These are phyloP conservation scores for Glossosoma conforme DNA, from an alignment of 1,140 invertebrate genomes.

Conservation along the genomic window DNA sequence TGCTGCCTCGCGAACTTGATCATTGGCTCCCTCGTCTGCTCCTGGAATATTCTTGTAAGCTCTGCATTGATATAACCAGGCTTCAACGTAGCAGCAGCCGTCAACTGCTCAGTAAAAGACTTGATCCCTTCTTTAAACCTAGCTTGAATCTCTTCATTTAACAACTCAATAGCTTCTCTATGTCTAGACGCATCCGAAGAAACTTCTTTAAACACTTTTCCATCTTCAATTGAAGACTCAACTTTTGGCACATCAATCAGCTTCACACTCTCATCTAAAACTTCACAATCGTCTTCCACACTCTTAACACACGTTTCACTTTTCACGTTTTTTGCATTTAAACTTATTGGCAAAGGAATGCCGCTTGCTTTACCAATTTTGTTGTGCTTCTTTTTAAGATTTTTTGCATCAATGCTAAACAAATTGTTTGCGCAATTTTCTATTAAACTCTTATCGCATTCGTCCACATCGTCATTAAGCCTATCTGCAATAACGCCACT, in stretches of 20 bases:
- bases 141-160: slow-evolving; percentile 30
- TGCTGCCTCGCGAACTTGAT: slow-evolving; percentile 35
- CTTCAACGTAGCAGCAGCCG: slow-evolving; percentile 23
- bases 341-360: too few species aligned
- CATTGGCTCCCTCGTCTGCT: slow-evolving; percentile 33
- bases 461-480: not conserved
- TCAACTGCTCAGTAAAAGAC: slow-evolving; percentile 27
- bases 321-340: too few species aligned
- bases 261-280: not conserved
- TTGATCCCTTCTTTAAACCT: slow-evolving; percentile 30
- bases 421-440: too few species aligned
- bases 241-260: not conserved
- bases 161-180: slow-evolving; percentile 26
- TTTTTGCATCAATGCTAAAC: too few species aligned
- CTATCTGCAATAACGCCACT: not conserved
- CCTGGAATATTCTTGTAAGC: slow-evolving; percentile 27
- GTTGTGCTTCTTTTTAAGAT: too few species aligned
- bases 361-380: too few species aligned
- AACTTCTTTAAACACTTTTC: not conserved
- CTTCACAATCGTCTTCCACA: not conserved
- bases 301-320: too few species aligned
- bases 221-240: not conserved
- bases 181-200: slow-evolving; percentile 4
- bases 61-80: slow-evolving; percentile 29
- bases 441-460: too few species aligned